Evolutionary conservation across 2,888 invertebrate genomes (phyloP).

Genomic region (Meliscaeva auricollis): DNA sequence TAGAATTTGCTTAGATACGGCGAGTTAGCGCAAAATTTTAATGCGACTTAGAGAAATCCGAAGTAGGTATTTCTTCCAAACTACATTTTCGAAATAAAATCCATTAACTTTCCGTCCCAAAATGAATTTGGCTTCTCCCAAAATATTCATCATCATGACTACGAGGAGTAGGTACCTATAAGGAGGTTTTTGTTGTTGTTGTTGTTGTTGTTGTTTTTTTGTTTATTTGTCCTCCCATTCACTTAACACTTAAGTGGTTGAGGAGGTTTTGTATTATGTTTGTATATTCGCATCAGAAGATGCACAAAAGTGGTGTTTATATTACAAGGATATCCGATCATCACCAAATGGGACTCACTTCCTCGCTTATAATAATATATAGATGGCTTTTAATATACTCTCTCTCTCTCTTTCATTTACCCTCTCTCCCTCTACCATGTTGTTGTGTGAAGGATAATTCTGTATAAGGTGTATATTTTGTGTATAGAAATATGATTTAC

Average conservation of each 20-base stretch:
- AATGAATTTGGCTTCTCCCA: conserved; percentile 5
- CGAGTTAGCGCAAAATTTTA: too few species aligned
- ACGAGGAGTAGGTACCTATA: not conserved
- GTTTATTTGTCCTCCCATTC: conserved; percentile 30
- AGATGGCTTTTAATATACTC: conserved; percentile 25
- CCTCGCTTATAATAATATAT: conserved; percentile 11
- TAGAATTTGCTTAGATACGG: not conserved
- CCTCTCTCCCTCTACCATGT: conserved; percentile 14
- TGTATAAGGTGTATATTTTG: not conserved
- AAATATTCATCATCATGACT: conserved; percentile 3
- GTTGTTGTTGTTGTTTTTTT: not conserved
- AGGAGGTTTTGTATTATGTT: conserved; percentile 2
- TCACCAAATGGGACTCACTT: conserved; percentile 36
- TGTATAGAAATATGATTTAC: conserved; percentile 17
- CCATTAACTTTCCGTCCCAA: conserved; percentile 4
- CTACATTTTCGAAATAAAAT: conserved; percentile 6
- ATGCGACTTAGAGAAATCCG: not conserved
- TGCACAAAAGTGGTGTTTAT: conserved; percentile 57
- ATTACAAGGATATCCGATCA: conserved; percentile 57
- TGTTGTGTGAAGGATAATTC: conserved; percentile 43
- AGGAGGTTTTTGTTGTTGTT: not conserved
- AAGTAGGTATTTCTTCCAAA: not conserved
- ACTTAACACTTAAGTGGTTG: conserved; percentile 17
- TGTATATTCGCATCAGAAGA: conserved; percentile 23
- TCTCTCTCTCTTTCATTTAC: not conserved